Evolutionary conservation across 2,113 vertebrate species (phyloP).

Genomic region (human (Homo sapiens)): DNA sequence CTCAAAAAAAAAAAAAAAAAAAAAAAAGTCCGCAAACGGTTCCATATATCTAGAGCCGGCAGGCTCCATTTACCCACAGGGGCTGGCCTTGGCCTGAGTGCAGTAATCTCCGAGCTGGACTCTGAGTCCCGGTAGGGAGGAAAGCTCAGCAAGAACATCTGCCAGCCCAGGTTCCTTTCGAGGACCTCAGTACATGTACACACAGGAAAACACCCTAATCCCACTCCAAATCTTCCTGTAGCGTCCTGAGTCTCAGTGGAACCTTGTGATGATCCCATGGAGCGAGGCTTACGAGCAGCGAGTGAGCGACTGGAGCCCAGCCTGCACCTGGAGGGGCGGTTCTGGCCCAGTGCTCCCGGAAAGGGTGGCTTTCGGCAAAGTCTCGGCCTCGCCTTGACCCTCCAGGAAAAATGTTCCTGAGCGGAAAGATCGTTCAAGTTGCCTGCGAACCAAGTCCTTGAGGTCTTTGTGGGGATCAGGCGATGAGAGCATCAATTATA

Average conservation of each 20-base stretch:
- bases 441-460: background rate
- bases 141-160: background rate
- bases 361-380: background rate
- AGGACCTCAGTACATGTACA: background rate
- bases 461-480: background rate
- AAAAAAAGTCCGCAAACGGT: background rate
- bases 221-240: background rate
- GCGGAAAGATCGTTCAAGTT: background rate
- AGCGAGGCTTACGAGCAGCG: background rate
- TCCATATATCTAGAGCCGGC: background rate
- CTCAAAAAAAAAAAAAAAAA: background rate
- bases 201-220: background rate
- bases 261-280: background rate
- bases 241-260: background rate
- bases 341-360: background rate
- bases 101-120: background rate
- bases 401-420: background rate
- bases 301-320: background rate
- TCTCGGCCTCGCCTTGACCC: background rate
- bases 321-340: background rate
- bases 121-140: background rate
- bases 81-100: background rate
- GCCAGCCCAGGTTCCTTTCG: background rate
- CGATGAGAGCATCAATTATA: background rate
- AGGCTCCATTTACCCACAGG: background rate